These are phyloP conservation scores for Halcyon leucocephala DNA, from an alignment of 2,797 vertebrate species.

Conservation along the genomic window DNA sequence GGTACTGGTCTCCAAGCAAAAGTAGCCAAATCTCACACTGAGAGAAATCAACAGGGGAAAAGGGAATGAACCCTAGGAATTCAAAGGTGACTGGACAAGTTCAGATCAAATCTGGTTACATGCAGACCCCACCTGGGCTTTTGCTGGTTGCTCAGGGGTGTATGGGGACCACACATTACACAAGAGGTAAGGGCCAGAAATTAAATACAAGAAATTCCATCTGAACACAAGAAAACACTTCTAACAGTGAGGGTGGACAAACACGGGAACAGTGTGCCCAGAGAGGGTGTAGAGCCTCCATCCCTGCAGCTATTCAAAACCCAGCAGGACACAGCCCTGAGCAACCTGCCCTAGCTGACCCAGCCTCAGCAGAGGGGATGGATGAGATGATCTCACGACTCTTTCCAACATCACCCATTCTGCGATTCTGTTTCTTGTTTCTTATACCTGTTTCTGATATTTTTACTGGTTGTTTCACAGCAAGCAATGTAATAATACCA, in stretches of 20 bases:
- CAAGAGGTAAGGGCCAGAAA: not conserved
- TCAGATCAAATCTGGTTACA: not conserved
- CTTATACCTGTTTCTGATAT: not conserved
- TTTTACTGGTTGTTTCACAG: not conserved
- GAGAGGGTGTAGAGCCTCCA: not conserved
- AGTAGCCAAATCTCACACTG: rapidly evolving
- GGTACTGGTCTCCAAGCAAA: not conserved
- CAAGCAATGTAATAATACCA: not conserved
- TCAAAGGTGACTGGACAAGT: not conserved
- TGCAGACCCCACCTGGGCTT: not conserved
- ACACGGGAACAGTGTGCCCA: not conserved
- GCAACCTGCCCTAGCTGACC: not conserved
- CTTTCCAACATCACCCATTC: not conserved
- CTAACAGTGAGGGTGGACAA: not conserved
- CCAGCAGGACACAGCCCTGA: not conserved
- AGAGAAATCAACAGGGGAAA: not conserved
- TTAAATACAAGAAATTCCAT: not conserved
- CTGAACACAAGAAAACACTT: not conserved
- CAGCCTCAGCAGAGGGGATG: not conserved
- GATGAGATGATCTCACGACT: not conserved
- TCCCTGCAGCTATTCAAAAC: not conserved
- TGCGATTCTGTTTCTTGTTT: not conserved
- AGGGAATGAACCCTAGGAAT: not conserved
- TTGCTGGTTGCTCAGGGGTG: rapidly evolving
- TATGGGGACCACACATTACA: rapidly evolving